These are phyloP conservation scores for Larimichthys polyactis DNA, from an alignment of 2,113 vertebrate genomes.

Conservation along the genomic window DNA sequence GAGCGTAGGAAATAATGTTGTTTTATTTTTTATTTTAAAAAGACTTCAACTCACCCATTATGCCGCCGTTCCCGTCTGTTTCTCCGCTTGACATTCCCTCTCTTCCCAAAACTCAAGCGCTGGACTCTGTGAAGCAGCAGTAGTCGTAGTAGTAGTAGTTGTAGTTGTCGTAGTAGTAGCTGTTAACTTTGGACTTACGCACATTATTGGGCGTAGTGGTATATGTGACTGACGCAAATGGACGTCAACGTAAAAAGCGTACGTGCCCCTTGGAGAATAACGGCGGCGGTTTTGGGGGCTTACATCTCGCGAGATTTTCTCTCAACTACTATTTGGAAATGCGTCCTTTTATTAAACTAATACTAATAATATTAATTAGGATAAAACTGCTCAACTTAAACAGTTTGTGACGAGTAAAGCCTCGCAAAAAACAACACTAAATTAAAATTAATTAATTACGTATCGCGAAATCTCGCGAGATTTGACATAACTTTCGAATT, in stretches of 20 bases:
- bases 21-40: too few relatives aligned
- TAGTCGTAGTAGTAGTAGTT: background rate
- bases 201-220: conserved; percentile 56
- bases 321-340: too few relatives aligned
- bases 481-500: too few relatives aligned
- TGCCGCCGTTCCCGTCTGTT: conserved; percentile 66
- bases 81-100: conserved; percentile 74
- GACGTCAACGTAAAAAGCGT: conserved; percentile 21
- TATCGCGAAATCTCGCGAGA: too few relatives aligned
- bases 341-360: background rate
- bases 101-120: conserved; percentile 40
- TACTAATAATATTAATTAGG: background rate
- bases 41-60: conserved; percentile 78
- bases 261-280: conserved; percentile 60
- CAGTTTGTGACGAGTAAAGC: background rate
- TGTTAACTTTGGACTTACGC: conserved; percentile 37
- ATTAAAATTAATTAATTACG: too few relatives aligned
- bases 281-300: too few relatives aligned
- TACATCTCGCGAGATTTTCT: conserved; percentile 65
- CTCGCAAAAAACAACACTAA: background rate
- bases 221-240: conserved; percentile 3
- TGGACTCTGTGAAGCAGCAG: conserved; percentile 6
- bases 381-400: background rate
- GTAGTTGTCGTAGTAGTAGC: background rate
- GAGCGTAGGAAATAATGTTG: too few relatives aligned